phyloP scores from a whole-genome alignment of 2,113 vertebrate species.

The Dromiciops gliroides region DNA sequence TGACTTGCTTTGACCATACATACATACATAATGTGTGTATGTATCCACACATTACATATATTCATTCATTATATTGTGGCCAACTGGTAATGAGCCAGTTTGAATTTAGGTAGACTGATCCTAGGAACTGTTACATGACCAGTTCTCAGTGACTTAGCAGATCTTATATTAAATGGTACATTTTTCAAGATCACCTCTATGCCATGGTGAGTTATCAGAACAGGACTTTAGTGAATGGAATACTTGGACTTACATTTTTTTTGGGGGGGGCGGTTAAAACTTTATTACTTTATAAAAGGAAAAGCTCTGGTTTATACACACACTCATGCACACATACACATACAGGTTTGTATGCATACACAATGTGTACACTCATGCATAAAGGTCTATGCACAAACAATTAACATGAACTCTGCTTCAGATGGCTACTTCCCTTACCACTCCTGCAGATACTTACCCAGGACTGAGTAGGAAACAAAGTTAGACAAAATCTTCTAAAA shows the following conservation, averaged over 20 bases:
- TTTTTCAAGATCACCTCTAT: background rate
- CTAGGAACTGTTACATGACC: background rate
- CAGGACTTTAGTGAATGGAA: background rate
- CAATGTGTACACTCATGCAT: background rate
- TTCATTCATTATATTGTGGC: background rate
- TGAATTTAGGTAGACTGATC: background rate
- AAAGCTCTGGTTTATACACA: background rate
- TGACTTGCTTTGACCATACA: background rate
- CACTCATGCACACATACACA: background rate
- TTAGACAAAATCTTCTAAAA: constrained; percentile 34
- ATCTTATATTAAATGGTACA: background rate
- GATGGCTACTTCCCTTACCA: constrained; percentile 29
- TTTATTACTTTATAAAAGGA: constrained; percentile 72
- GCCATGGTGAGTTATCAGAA: background rate
- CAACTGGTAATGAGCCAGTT: background rate
- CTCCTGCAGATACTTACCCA: constrained; percentile 71
- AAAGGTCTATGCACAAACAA: constrained; percentile 14
- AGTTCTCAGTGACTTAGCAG: background rate
- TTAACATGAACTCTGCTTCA: constrained; percentile 36
- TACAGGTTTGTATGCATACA: too few relatives aligned
- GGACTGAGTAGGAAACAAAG: constrained; percentile 70
- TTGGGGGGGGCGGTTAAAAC: background rate
- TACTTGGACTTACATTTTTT: background rate
- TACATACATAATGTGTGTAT: too few relatives aligned
- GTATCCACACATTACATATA: too few relatives aligned